A percentile compares a stretch with the other conserved stretches of the same genome.
phyloP scores from a whole-genome alignment of 2,113 vertebrate species.

The Gulo gulo region DNA sequence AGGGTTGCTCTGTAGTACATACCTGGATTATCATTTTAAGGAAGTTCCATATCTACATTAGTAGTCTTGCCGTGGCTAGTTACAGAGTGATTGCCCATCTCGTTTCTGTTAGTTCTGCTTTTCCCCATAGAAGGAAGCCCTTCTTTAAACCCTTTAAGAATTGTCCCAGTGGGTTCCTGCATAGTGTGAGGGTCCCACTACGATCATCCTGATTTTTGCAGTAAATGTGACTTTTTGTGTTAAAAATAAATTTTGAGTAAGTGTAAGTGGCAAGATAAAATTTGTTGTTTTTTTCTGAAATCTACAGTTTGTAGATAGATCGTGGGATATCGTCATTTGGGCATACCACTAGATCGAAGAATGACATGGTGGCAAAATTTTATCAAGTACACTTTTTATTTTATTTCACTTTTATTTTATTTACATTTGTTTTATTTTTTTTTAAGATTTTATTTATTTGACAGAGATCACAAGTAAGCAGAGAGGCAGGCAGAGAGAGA shows the following conservation, averaged over 20 bases:
- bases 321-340: not conserved
- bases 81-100: not conserved
- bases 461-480: no score
- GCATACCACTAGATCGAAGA: not conserved
- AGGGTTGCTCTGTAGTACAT: not conserved
- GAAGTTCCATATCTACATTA: not conserved
- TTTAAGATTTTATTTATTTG: no score
- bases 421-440: no score
- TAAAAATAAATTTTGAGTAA: not conserved
- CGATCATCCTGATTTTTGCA: not conserved
- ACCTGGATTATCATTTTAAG: not conserved
- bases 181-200: rapidly evolving
- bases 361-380: not conserved
- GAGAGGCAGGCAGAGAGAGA: no score
- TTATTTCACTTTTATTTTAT: not conserved
- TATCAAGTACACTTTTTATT: not conserved
- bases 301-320: not conserved
- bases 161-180: rapidly evolving
- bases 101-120: not conserved
- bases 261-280: not conserved
- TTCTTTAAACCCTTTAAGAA: not conserved
- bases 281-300: not conserved
- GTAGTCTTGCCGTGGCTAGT: not conserved
- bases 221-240: not conserved
- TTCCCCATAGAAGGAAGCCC: not conserved